Conservation (phyloP, 2,888 invertebrate species). For the Steinernema hermaphroditum region DNA sequence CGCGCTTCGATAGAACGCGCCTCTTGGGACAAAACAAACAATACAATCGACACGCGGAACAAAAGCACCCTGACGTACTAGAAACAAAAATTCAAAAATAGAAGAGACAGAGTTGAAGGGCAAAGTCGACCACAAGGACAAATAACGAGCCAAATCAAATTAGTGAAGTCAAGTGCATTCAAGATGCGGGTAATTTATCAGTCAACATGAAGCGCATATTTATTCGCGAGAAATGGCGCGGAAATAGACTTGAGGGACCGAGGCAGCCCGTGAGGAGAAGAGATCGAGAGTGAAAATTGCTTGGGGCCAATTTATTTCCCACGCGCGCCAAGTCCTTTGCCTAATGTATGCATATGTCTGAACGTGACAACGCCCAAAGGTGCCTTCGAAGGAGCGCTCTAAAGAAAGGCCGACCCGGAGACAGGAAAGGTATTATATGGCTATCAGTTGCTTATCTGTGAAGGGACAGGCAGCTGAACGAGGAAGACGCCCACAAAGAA, state of each 20-base stretch:
- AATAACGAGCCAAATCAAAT: slow-evolving; percentile 24
- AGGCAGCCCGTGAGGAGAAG: neutral
- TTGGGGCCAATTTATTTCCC: slow-evolving; percentile 20
- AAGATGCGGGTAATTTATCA: slow-evolving; percentile 26
- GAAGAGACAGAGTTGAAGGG: neutral
- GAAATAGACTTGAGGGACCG: slow-evolving; percentile 13
- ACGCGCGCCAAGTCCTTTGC: slow-evolving; percentile 16
- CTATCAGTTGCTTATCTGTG: slow-evolving; percentile 14
- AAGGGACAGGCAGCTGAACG: neutral
- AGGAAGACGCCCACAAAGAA: slow-evolving; percentile 5
- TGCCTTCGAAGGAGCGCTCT: neutral
- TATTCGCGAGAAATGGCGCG: slow-evolving; percentile 24
- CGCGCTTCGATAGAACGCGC: neutral
- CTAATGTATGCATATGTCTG: neutral
- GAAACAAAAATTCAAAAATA: neutral
- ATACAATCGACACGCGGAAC: neutral
- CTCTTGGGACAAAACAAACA: slow-evolving; percentile 11
- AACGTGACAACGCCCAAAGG: neutral
- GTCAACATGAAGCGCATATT: slow-evolving; percentile 21
- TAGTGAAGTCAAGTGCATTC: neutral
- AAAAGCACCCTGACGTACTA: neutral
- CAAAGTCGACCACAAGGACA: neutral
- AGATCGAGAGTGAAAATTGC: slow-evolving; percentile 28
- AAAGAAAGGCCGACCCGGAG: neutral
- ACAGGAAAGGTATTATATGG: neutral